Evolutionary conservation across 2,888 invertebrate species (phyloP).

Genomic region (Drosophila subquinaria): DNA sequence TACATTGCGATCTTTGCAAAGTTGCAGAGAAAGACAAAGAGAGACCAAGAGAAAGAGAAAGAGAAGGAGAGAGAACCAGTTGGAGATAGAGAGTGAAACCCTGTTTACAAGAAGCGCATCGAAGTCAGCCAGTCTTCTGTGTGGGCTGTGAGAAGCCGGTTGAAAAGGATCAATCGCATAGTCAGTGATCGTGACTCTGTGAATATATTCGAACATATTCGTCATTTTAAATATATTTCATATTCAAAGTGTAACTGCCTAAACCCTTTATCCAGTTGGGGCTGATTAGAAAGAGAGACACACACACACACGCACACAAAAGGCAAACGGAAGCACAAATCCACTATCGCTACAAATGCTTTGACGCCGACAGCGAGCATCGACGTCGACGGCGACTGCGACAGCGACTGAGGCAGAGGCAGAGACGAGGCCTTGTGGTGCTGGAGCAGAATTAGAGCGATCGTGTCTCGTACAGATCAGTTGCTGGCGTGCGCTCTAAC

Average conservation of each 20-base stretch:
- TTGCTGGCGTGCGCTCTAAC: constrained; percentile 84
- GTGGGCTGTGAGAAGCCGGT: constrained; percentile 55
- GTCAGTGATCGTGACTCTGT: background rate
- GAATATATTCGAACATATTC: background rate
- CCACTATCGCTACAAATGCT: constrained; percentile 49
- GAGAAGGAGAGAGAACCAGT: constrained; percentile 62
- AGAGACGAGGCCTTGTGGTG: constrained; percentile 48
- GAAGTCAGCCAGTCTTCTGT: constrained; percentile 56
- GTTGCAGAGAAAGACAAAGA: constrained; percentile 20
- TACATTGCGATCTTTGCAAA: constrained; percentile 36
- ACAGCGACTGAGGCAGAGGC: constrained; percentile 3
- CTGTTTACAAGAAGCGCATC: constrained; percentile 16
- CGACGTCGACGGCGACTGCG: constrained; percentile 9
- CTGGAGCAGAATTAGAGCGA: constrained; percentile 74
- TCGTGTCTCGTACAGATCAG: constrained; percentile 77
- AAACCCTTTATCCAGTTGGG: constrained; percentile 54
- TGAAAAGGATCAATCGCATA: constrained; percentile 47
- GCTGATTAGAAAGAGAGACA: constrained; percentile 57
- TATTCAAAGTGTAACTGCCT: constrained; percentile 15
- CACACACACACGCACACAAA: constrained; percentile 19
- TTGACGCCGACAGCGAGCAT: constrained; percentile 30
- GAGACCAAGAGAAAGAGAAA: constrained; percentile 24
- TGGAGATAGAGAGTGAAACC: constrained; percentile 34
- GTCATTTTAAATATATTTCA: background rate
- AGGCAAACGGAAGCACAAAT: constrained; percentile 48